Evolutionary conservation across 2,113 vertebrate species (phyloP), one percentile per base, ranked within the genome.

Genomic region (Tichodroma muraria): DNA sequence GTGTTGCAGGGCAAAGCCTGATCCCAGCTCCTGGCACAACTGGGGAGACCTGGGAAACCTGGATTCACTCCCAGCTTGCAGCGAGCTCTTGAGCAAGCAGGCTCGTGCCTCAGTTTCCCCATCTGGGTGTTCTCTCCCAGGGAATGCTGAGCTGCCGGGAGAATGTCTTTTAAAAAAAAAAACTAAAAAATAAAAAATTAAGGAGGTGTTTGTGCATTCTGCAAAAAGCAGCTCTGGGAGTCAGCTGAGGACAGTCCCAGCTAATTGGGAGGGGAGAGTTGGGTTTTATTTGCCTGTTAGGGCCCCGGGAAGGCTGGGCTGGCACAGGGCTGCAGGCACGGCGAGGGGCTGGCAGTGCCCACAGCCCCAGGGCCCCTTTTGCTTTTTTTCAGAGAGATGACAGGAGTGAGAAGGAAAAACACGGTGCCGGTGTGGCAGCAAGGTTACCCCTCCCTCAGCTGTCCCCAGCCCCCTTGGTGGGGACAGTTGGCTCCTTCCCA

Each of bases 21-120:
- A 47, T 24, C 30, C 57, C 2, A 0, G 68, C 47, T 59, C 63
- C 57, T 5, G 13, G 45, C 28, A 9, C 5, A 15, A 11, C 20
- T 33, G 25, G 23, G 20, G 49, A 8, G 2, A 27, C 6, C 33
- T 60, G 64, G 49, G 49, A 35, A 50, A 7, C 27, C 16, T 35
- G 80, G 20, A 15, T 23, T 31, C 4, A 0, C 45, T 31, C 69
- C 70, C 56, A 49, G 38, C 8, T 2, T 21, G 37, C 44, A 40
- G 16, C 0, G 1, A 37, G n/a, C 22, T 19, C 31, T 23, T 2
- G 18, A 56, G 49, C 42, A 25, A 59, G 66, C 35, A 35, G 49
- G 22, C 3, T 61, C 1, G 23, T 88, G 83, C 93, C 89, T 94
- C 91, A 42, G 89, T 92, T 90, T 93, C 91, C 80, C 86, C 59